phyloP scores from a whole-genome alignment of 2,113 vertebrate genomes.

The Chamaetylas fuelleborni region DNA sequence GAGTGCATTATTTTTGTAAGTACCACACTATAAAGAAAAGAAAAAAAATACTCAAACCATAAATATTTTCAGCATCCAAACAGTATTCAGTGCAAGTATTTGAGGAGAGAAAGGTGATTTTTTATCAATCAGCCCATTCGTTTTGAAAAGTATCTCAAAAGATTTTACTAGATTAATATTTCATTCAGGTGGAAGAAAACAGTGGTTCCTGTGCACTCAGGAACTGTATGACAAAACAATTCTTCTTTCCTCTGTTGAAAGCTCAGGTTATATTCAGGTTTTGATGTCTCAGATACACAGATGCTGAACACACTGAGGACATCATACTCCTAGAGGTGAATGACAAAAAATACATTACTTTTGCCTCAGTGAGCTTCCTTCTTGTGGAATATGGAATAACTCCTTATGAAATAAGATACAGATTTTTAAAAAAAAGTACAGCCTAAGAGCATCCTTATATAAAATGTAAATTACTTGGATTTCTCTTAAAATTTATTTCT shows the following conservation, averaged over 20 bases:
- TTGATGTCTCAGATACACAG: neutral
- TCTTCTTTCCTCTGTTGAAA: conserved; percentile 9
- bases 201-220: neutral
- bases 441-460: neutral
- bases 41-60: fast-evolving
- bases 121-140: conserved; percentile 1
- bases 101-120: neutral
- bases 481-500: neutral
- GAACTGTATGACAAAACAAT: neutral
- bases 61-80: neutral
- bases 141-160: conserved; percentile 24
- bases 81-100: neutral
- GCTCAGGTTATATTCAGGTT: neutral
- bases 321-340: neutral
- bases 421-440: neutral
- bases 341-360: neutral
- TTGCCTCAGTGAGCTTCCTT: neutral
- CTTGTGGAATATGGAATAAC: neutral
- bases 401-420: neutral
- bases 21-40: neutral
- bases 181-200: neutral
- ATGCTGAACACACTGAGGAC: neutral
- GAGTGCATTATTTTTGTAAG: neutral
- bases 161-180: neutral
- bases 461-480: neutral